Conservation (phyloP, 2,888 invertebrate genomes). For the Tinea semifulvella region DNA sequence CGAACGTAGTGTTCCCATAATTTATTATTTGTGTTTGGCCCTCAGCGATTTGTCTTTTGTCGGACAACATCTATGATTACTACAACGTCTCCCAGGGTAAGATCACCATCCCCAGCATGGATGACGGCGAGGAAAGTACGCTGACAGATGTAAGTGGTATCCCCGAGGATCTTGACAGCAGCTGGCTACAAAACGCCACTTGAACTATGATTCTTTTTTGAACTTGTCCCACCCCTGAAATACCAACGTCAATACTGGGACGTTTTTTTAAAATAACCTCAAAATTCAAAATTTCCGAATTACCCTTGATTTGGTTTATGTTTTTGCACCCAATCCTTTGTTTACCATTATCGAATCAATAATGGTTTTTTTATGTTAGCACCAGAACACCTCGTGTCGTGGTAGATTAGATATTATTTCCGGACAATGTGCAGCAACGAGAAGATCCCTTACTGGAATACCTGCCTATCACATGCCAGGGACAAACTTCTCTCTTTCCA, state of each 20-base stretch:
- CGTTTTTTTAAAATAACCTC: constrained; percentile 1
- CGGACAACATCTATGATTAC: constrained; percentile 93
- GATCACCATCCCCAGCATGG: constrained; percentile 92
- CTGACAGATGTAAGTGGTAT: constrained; percentile 86
- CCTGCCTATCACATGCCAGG: too few species aligned
- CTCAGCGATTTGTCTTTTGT: constrained; percentile 82
- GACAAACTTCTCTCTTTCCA: too few species aligned
- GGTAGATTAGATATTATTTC: not conserved
- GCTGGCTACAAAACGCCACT: constrained; percentile 21
- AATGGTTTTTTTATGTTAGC: not conserved
- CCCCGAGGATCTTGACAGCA: constrained; percentile 17
- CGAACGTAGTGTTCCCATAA: constrained; percentile 27
- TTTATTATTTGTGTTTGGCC: constrained; percentile 26
- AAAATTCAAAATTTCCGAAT: not conserved
- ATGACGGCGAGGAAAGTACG: constrained; percentile 92
- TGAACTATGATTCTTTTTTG: not conserved
- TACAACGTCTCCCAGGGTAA: constrained; percentile 96
- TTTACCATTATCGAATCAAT: constrained; percentile 7
- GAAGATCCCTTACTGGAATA: too few species aligned
- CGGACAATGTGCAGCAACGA: not conserved
- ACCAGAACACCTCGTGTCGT: not conserved
- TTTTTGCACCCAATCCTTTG: not conserved
- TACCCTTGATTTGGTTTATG: not conserved
- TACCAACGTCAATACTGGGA: constrained; percentile 1
- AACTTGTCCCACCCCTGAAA: not conserved